phyloP scores from a whole-genome alignment of 2,113 vertebrate species.

The Peromyscus maniculatus region DNA sequence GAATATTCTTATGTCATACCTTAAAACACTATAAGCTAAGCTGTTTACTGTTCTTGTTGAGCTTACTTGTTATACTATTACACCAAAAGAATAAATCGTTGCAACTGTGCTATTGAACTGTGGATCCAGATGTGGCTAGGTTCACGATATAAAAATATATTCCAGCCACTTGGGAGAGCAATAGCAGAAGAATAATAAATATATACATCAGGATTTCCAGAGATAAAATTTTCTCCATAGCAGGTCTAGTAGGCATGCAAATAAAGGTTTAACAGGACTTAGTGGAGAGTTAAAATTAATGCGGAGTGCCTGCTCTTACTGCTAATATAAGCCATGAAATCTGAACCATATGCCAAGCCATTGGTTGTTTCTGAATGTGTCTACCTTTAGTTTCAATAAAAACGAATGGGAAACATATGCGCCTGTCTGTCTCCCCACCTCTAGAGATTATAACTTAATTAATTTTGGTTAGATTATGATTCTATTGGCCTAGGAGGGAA shows the following conservation, averaged over 20 bases:
- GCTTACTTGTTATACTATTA: constrained; percentile 9
- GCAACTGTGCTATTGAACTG: constrained; percentile 31
- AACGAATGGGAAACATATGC: constrained; percentile 41
- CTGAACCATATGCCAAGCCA: constrained; percentile 41
- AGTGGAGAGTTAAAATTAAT: constrained; percentile 27
- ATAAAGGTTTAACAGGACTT: constrained; percentile 52
- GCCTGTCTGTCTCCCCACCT: not conserved
- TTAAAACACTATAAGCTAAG: not conserved
- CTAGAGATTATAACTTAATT: constrained; percentile 40
- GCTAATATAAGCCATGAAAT: constrained; percentile 45
- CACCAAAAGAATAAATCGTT: constrained; percentile 30
- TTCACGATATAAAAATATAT: constrained; percentile 28
- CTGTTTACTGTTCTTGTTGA: not conserved
- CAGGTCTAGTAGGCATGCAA: constrained; percentile 57
- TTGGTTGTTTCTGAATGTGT: constrained; percentile 15
- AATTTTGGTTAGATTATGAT: not conserved
- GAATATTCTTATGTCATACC: not conserved
- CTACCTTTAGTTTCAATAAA: constrained; percentile 12
- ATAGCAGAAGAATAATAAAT: constrained; percentile 54
- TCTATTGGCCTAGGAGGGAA: not conserved
- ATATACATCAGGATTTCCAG: constrained; percentile 32
- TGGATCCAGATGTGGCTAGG: constrained; percentile 25
- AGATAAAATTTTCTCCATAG: constrained; percentile 49
- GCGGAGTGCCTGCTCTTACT: constrained; percentile 38
- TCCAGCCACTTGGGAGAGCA: constrained; percentile 17